phyloP scores from a whole-genome alignment of 2,888 invertebrate species.

The Atethmia centrago region DNA sequence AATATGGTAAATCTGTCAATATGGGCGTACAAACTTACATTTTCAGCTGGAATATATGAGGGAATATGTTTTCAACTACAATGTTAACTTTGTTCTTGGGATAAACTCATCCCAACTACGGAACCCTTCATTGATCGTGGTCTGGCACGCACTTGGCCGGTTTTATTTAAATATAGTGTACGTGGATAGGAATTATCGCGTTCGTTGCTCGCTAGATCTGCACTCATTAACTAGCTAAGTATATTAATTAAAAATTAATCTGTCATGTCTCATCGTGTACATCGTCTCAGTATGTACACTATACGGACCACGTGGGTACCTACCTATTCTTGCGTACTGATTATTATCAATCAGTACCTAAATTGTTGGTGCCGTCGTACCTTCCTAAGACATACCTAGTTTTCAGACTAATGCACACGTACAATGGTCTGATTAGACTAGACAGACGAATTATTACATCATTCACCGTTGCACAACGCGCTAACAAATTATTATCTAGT shows the following conservation, averaged over 20 bases:
- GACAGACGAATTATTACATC: constrained; percentile 64
- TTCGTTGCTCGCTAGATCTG: neutral
- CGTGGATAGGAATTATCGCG: neutral
- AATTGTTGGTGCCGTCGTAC: neutral
- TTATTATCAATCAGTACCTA: neutral
- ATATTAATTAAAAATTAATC: too few relatives aligned
- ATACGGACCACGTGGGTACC: neutral
- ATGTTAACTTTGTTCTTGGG: too few relatives aligned
- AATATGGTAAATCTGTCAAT: too few relatives aligned
- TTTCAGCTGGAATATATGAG: too few relatives aligned
- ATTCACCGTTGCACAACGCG: constrained; percentile 66
- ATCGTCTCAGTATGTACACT: neutral
- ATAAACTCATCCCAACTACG: too few relatives aligned
- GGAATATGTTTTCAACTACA: too few relatives aligned
- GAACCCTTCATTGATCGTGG: too few relatives aligned
- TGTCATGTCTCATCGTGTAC: neutral
- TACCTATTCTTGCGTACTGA: neutral
- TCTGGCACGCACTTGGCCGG: too few relatives aligned
- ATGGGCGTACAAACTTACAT: too few relatives aligned
- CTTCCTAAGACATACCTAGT: neutral
- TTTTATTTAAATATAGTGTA: too few relatives aligned
- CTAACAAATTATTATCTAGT: constrained; percentile 63
- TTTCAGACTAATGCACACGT: constrained; percentile 11
- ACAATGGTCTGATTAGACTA: constrained; percentile 50
- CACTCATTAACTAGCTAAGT: too few relatives aligned